Percentiles rank a stretch among this genome's conserved stretches.
These are phyloP conservation scores for Drosophila virilis DNA, from an alignment of 1,140 invertebrate genomes.

Conservation along the genomic window DNA sequence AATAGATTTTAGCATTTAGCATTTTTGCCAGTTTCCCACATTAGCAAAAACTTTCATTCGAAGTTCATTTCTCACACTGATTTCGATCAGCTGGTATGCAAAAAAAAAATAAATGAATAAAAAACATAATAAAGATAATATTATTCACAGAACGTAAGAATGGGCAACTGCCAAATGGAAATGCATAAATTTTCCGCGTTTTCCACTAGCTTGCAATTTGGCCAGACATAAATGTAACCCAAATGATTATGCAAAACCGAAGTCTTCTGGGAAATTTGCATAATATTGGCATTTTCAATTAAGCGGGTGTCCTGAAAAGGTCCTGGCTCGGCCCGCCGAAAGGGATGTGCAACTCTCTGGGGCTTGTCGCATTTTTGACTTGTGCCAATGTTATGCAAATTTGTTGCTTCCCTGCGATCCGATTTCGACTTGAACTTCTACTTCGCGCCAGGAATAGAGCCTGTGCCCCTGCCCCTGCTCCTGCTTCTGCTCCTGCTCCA, in stretches of 20 bases:
- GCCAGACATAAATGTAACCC: conserved; percentile 50
- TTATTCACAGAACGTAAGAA: conserved; percentile 44
- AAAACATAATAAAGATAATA: conserved; percentile 43
- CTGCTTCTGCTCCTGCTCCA: background rate
- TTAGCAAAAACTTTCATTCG: background rate
- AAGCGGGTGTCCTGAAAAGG: conserved; percentile 49
- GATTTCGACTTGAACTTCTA: conserved; percentile 11
- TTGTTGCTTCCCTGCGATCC: conserved; percentile 21
- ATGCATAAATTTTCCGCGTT: conserved; percentile 61
- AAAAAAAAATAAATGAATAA: background rate
- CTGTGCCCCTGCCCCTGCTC: background rate
- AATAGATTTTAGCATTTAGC: background rate
- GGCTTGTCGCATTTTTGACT: conserved; percentile 63
- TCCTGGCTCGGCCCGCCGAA: conserved; percentile 1
- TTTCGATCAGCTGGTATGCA: conserved; percentile 48
- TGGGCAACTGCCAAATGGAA: conserved; percentile 55
- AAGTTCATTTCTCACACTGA: conserved; percentile 67
- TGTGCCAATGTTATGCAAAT: conserved; percentile 83
- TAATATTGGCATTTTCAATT: conserved; percentile 77
- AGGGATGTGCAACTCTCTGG: conserved; percentile 20
- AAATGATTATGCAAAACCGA: conserved; percentile 59
- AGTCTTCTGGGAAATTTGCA: conserved; percentile 60
- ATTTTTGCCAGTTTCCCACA: conserved; percentile 12
- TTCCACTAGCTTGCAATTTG: conserved; percentile 49
- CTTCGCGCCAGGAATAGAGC: conserved; percentile 3